Evolutionary conservation across 2,113 vertebrate species (phyloP), one percentile per base, ranked within the genome.

Genomic region (Fulica atra): DNA sequence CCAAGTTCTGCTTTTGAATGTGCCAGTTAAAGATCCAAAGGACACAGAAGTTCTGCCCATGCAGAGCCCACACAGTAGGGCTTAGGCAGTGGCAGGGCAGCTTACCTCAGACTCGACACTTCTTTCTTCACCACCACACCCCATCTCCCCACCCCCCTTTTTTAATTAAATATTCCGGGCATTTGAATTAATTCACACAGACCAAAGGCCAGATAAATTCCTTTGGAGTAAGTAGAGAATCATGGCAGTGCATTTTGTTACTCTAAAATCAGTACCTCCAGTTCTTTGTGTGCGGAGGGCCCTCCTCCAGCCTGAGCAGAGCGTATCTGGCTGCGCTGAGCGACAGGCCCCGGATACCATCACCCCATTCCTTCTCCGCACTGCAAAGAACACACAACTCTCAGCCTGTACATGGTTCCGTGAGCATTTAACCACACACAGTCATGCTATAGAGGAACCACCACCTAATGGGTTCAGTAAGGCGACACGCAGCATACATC

Each of bases 291-390:
- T 99, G 99, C 2, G 99, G 99, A 17, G 99, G 99, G 60, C 99
- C 99, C 60, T 98, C 99, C 90, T 99, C 99, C 54, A 99, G 97
- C 8, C 99, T 97, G 33, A 99, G 96, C 36, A 99, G 96, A 7
- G 99, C 98, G 0, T 99, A 99, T 69, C 99, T 98, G 19, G 99
- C 99, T 3, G 98, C 99, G 0, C 99, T 99, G n/a, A 99, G 98
- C 2, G 99, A 99, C 64, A 99, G 97, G 63, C 99, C 99, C 80
- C 99, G 98, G 87, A 99, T 99, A 18, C 99, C 99, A 12, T 99
- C 99, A 1, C 99, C 99, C 99, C 99, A 99, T 90, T 99, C 99
- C 96, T 99, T 99, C 97, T 99, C 99, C 16, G 99, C 99, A 26
- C 98, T 98, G 95, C 69, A 60, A 86, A 76, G 9, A 44, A 89